Conservation (phyloP, 2,797 vertebrate species). For the Hydrocynus forskahlii region DNA sequence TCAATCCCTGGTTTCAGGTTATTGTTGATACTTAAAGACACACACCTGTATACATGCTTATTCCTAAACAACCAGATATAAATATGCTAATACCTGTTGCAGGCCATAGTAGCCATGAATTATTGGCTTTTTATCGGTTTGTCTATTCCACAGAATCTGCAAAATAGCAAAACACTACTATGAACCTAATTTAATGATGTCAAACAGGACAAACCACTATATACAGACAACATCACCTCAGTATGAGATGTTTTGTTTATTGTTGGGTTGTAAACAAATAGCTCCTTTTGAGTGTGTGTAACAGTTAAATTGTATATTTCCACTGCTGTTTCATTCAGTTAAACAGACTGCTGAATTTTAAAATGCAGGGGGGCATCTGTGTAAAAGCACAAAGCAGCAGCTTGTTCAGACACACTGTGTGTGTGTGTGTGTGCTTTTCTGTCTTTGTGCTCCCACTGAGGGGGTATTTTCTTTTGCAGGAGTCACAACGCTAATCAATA, state of each 20-base stretch:
- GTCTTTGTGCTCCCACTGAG: conserved; percentile 64
- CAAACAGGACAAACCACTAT: no score
- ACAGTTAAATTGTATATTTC: background rate
- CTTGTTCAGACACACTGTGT: conserved; percentile 7
- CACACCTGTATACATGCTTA: no score
- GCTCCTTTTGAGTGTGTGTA: background rate
- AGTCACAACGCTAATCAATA: conserved; percentile 72
- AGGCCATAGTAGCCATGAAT: no score
- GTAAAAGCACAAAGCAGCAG: conserved; percentile 16
- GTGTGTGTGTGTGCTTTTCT: conserved; percentile 43
- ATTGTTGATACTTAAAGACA: no score
- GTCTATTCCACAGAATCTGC: no score
- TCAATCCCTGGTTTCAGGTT: no score
- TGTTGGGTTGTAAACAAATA: background rate
- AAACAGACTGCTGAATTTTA: background rate
- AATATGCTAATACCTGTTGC: no score
- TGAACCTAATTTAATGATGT: no score
- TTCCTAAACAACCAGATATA: no score
- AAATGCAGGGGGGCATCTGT: background rate
- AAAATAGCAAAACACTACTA: no score
- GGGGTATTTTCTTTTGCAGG: conserved; percentile 65
- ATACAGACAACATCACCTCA: background rate
- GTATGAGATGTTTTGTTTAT: background rate
- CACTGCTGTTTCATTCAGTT: background rate
- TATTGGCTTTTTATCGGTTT: no score